Conservation (phyloP, 2,888 invertebrate species). For the Norana najaformis region DNA sequence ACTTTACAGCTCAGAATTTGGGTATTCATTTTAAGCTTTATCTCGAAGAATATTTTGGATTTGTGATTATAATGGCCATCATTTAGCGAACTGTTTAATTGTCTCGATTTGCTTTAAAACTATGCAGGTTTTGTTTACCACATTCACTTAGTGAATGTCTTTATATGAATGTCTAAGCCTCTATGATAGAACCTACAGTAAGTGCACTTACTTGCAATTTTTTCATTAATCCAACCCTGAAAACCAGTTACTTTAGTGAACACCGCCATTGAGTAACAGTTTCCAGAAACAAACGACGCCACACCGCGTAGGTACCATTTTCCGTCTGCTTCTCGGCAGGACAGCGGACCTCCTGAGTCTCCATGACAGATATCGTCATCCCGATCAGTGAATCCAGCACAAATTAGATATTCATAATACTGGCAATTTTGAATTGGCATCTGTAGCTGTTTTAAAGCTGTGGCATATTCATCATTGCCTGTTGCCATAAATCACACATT, state of each 20-base stretch:
- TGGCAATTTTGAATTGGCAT: not conserved
- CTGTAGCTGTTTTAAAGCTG: not conserved
- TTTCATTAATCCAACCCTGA: not conserved
- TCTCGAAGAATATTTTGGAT: too few species aligned
- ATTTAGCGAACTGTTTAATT: too few species aligned
- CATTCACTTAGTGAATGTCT: not conserved
- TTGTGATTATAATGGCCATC: too few species aligned
- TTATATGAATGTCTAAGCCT: not conserved
- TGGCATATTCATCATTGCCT: not conserved
- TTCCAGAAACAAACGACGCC: not conserved
- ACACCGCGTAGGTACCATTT: conserved; percentile 31
- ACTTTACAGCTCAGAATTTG: too few species aligned
- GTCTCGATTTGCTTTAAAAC: too few species aligned
- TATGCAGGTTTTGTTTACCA: too few species aligned
- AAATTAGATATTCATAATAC: not conserved
- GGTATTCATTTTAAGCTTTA: too few species aligned
- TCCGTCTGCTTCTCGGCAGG: conserved; percentile 22
- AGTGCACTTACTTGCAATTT: not conserved
- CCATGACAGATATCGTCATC: not conserved
- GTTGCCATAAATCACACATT: not conserved
- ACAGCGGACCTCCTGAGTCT: conserved; percentile 34
- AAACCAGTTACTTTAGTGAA: not conserved
- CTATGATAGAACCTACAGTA: not conserved
- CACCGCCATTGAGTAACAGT: not conserved
- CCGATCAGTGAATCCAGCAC: not conserved